Evolutionary conservation across 2,888 invertebrate species (phyloP).

Genomic region (Cephonodes hylas): DNA sequence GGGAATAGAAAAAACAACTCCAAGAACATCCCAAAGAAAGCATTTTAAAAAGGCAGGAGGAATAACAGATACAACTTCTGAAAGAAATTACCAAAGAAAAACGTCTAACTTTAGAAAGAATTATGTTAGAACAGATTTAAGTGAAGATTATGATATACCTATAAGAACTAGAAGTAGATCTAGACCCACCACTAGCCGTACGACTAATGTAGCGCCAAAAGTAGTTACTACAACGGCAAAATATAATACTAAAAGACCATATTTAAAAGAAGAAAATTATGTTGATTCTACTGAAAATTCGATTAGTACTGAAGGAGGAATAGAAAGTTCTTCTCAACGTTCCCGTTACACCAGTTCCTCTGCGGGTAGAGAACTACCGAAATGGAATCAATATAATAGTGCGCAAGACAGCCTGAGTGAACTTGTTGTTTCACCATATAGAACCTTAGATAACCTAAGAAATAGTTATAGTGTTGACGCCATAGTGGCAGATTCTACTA

Average conservation of each 20-base stretch:
- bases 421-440: slow-evolving; percentile 76
- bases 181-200: slow-evolving; percentile 20
- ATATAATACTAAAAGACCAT: slow-evolving; percentile 59
- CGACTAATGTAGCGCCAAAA: slow-evolving; percentile 29
- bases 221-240: slow-evolving; percentile 45
- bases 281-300: slow-evolving; percentile 50
- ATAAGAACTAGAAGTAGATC: slow-evolving; percentile 39
- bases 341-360: background rate
- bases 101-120: slow-evolving; percentile 40
- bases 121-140: slow-evolving; percentile 40
- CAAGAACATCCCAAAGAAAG: background rate
- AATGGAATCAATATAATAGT: slow-evolving; percentile 30
- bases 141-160: slow-evolving; percentile 49
- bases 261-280: slow-evolving; percentile 32
- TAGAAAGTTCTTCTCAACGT: slow-evolving; percentile 28
- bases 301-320: slow-evolving; percentile 44
- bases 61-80: background rate
- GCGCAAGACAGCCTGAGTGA: slow-evolving; percentile 50
- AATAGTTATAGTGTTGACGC: slow-evolving; percentile 39
- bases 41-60: background rate
- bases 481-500: slow-evolving; percentile 36
- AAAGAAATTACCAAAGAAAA: slow-evolving; percentile 7
- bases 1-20: background rate
- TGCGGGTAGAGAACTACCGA: slow-evolving; percentile 26
- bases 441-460: slow-evolving; percentile 72